phyloP scores from a whole-genome alignment of 2,797 vertebrate species.

The Liparis tanakae region DNA sequence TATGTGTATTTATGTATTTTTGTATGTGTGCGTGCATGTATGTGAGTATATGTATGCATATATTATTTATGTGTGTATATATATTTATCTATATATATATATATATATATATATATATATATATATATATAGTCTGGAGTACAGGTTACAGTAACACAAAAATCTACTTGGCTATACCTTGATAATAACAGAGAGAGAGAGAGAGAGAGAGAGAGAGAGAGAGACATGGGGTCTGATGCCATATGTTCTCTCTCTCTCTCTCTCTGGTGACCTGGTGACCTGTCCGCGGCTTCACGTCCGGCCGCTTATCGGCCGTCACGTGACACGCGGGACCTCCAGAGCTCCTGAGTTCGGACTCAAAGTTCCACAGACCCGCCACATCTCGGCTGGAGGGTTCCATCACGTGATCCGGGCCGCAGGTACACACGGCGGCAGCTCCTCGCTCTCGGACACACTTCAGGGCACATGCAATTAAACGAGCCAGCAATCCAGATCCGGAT shows the following conservation, averaged over 20 bases:
- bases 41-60: too few species aligned
- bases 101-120: too few species aligned
- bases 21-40: too few species aligned
- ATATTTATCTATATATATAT: too few species aligned
- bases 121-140: not conserved
- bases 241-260: constrained; percentile 58
- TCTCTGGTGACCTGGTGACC: constrained; percentile 66
- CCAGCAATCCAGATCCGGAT: constrained; percentile 37
- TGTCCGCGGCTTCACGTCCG: constrained; percentile 60
- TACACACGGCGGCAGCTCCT: constrained; percentile 14
- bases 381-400: constrained; percentile 29
- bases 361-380: constrained; percentile 6
- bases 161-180: constrained; percentile 45
- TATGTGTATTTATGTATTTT: too few species aligned
- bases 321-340: not conserved
- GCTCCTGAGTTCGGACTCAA: not conserved
- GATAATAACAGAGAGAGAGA: constrained; percentile 19
- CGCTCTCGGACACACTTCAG: constrained; percentile 32
- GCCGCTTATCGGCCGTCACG: constrained; percentile 1
- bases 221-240: constrained; percentile 25
- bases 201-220: not conserved
- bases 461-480: constrained; percentile 54
- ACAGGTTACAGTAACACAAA: not conserved
- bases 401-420: constrained; percentile 32
- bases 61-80: too few species aligned